Base-by-base conservation (phyloP, 1,140 invertebrate species). In the Microplitis demolitor region DNA sequence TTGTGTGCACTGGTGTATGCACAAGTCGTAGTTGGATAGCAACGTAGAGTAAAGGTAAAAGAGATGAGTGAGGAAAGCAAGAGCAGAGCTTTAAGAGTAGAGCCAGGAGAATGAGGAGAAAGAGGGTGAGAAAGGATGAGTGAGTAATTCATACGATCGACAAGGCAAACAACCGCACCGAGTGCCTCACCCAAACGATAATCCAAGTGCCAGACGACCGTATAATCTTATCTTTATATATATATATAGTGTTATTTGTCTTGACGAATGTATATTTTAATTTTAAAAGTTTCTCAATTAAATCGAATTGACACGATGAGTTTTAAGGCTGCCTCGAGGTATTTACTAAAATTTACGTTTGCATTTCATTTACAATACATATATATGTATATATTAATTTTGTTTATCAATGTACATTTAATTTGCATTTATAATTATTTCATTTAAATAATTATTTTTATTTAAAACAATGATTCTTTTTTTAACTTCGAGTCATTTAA, bases 251-350 rank as follows among this genome's bases (percentile, higher is more conserved):
- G 62, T 34, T 79, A 77, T 80, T 83, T 83, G 77, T 80, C 77
- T 81, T 82, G 62, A 72, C 72, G 71, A 79, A 74, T 68, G 74
- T 80, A 81, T 24, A 24, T 6, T 83, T 85, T 78, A 77, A 80
- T 80, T 83, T 67, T 78, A 81, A 80, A 82, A 84, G 75, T 84
- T 84, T 82, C 77, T 76, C 80, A 82, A 83, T 84, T 83, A 83
- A 83, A 78, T 78, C 75, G 81, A 82, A 81, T 74, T 75, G 71
- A 24, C 24, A 24, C 24, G 24, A 24, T 24, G 24, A 24, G 24
- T 24, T 24, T 24, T 24, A 34, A 50, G 45, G 45, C 45, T 9
- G 45, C 45, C 45, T 24, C 24, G 24, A 24, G 24, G 24, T 24
- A 24, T 24, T 24, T 24, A 24, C 24, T 24, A 24, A 24, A 50